Evolutionary conservation across 2,797 vertebrate genomes (phyloP).

Genomic region (Rhinoraja longicauda): DNA sequence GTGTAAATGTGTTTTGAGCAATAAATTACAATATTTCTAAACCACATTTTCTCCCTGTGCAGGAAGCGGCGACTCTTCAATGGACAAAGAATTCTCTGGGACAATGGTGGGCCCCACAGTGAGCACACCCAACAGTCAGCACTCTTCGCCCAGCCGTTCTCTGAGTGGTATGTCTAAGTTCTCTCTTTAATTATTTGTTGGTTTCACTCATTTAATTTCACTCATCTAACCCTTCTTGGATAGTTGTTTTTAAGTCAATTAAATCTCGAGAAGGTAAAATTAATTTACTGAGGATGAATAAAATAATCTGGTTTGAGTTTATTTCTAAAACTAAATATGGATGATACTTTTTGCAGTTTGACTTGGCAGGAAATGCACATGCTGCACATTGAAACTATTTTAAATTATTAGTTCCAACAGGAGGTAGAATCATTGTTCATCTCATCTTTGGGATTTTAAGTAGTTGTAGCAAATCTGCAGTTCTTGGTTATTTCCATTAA

Average conservation of each 20-base stretch:
- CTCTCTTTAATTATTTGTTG: not conserved
- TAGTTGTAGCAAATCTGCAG: not conserved
- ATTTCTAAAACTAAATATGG: not conserved
- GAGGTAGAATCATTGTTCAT: not conserved
- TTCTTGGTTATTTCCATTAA: not conserved
- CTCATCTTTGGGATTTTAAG: not conserved
- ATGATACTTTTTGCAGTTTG: not conserved
- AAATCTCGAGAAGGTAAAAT: not conserved
- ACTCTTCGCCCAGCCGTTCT: slow-evolving; percentile 80
- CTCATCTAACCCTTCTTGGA: slow-evolving; percentile 31
- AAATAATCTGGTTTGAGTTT: not conserved
- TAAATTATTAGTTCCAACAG: not conserved
- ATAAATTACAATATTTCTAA: not conserved
- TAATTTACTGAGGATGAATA: slow-evolving; percentile 3
- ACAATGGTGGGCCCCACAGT: slow-evolving; percentile 70
- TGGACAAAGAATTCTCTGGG: slow-evolving; percentile 82
- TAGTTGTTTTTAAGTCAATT: not conserved
- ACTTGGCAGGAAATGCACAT: not conserved
- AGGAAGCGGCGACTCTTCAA: slow-evolving; percentile 85
- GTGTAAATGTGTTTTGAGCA: not conserved
- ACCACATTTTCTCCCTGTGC: slow-evolving; percentile 45
- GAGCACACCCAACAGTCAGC: slow-evolving; percentile 85
- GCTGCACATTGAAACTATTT: not conserved
- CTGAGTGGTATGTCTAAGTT: slow-evolving; percentile 70
- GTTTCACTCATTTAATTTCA: slow-evolving; percentile 31